Percentiles rank a stretch among this genome's conserved stretches.
Conservation (phyloP, 2,113 vertebrate genomes). For the Junco hyemalis region DNA sequence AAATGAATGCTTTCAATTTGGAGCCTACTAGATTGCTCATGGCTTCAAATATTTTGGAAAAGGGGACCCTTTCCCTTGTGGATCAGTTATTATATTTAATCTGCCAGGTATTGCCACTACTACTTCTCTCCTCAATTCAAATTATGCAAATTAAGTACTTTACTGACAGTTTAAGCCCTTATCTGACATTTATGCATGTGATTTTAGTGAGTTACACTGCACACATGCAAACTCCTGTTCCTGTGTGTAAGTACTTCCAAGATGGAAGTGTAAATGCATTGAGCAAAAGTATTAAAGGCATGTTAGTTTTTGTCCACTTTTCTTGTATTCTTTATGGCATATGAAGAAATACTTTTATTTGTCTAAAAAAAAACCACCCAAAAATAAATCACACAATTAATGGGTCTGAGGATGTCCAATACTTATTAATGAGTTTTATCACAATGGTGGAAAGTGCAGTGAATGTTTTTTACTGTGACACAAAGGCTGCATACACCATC, state of each 20-base stretch:
- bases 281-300: background rate
- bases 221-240: background rate
- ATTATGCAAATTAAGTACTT: background rate
- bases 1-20: constrained; percentile 40
- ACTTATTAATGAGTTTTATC: background rate
- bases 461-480: background rate
- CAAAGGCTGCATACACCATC: background rate
- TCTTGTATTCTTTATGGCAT: background rate
- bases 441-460: background rate
- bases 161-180: background rate
- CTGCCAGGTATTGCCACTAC: background rate
- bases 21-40: background rate
- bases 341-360: background rate
- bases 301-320: background rate
- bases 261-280: background rate
- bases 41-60: constrained; percentile 15
- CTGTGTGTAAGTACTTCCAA: background rate
- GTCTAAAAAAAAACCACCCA: background rate
- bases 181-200: background rate
- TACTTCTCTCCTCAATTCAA: background rate
- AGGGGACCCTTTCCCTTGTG: background rate
- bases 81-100: background rate
- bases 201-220: background rate
- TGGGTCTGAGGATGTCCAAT: background rate
- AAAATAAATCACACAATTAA: background rate